Evolutionary conservation across 2,888 invertebrate species (phyloP), one percentile per base, ranked within the genome.

Genomic region (Oxycera nigricornis): DNA sequence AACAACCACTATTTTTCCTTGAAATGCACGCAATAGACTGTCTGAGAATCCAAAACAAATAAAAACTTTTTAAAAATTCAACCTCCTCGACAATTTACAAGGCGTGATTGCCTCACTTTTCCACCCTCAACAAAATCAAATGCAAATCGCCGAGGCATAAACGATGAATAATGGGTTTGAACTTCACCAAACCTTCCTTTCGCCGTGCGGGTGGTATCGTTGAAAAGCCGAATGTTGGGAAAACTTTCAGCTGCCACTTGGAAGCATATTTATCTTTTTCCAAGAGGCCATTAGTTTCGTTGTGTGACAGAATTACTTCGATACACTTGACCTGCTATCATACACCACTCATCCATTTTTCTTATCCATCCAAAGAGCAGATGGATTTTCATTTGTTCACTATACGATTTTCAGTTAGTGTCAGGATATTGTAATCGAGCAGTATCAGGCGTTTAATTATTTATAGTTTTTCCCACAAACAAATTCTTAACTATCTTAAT

Each of bases 141-240:
- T 59, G 59, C 59, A 59, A 30, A 67, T 31, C 30, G 26, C 41
- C 7, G 46, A 20, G 46, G 26, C 1, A 46, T 26, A 41, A 39
- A 67, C 46, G 67, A 67, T 67, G 67, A 67, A 67, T 67, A 41
- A 67, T 67, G 67, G 46, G 41, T 46, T 41, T 31, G 46, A 67
- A 67, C 46, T 67, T 26, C 28, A 46, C 26, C 26, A 67, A 41
- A 46, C n/a, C n/a, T 46, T 67, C 46, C 67, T 31, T 67, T 41
- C 17, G 28, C 26, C 46, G n/a, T 30, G 6, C 67, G 26, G 46
- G 26, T 67, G 67, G 26, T 31, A 46, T 67, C 46, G 26, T 31
- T 41, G 24, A 7, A 20, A 31, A 2, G 46, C 26, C 46, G 67
- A 67, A 67, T 67, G 67, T 46, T 67, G 67, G 6, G 67, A 67